Evolutionary conservation across 2,113 vertebrate species (phyloP).

Genomic region (Hypomesus transpacificus): DNA sequence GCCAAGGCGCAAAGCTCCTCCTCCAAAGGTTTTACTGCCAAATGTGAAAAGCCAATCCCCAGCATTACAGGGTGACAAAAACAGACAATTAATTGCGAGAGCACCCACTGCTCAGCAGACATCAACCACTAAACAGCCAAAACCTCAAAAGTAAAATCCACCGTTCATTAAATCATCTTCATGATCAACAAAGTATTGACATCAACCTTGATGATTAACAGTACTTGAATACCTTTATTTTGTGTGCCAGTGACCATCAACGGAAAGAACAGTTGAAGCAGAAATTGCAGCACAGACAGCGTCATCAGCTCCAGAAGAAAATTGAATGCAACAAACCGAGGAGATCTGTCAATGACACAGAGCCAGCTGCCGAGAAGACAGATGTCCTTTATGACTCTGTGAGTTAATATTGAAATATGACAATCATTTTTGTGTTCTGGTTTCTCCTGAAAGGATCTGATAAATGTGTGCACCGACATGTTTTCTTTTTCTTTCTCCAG

Average conservation of each 20-base stretch:
- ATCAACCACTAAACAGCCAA: constrained; percentile 45
- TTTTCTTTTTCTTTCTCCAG: constrained; percentile 45
- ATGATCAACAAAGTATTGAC: neutral
- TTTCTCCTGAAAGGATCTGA: neutral
- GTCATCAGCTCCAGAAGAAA: constrained; percentile 48
- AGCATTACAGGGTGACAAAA: neutral
- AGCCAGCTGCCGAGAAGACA: constrained; percentile 65
- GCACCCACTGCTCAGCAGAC: constrained; percentile 18
- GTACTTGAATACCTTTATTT: neutral
- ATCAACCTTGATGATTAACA: constrained; percentile 1
- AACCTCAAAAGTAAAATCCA: constrained; percentile 31
- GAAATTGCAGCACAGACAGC: constrained; percentile 25
- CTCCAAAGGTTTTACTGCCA: neutral
- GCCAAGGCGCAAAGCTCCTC: neutral
- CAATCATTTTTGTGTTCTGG: too few species aligned
- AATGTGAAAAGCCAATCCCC: neutral
- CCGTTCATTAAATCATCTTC: neutral
- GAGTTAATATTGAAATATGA: constrained; percentile 31
- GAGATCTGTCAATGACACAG: constrained; percentile 55
- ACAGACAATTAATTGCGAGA: constrained; percentile 18
- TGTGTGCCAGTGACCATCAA: constrained; percentile 32
- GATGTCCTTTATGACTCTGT: constrained; percentile 66
- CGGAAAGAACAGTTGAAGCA: constrained; percentile 50
- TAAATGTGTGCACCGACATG: neutral
- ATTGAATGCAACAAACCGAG: constrained; percentile 59